phyloP scores from a whole-genome alignment of 1,140 invertebrate genomes.

The Zaprionus tsacasi region DNA sequence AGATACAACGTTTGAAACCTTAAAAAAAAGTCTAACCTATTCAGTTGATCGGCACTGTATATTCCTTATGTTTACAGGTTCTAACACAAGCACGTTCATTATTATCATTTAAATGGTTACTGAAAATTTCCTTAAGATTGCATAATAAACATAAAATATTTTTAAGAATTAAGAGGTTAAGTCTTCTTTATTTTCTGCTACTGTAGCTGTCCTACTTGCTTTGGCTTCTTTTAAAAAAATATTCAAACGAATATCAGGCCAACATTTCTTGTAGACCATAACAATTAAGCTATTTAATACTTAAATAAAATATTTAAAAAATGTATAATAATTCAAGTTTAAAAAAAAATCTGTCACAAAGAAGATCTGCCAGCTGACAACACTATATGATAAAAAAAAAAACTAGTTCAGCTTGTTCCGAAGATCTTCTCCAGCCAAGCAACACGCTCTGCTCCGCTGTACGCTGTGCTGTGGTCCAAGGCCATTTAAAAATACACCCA shows the following conservation, averaged over 20 bases:
- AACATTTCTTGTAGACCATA: neutral
- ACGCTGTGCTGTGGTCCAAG: slow-evolving; percentile 51
- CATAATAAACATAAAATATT: too few relatives aligned
- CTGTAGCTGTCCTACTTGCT: too few relatives aligned
- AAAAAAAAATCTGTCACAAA: neutral
- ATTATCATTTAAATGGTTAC: too few relatives aligned
- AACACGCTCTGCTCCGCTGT: slow-evolving; percentile 3
- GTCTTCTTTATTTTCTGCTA: too few relatives aligned
- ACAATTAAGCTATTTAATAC: neutral
- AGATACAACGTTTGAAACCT: too few relatives aligned
- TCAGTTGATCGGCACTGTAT: too few relatives aligned
- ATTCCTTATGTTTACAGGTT: too few relatives aligned
- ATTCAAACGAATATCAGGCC: neutral
- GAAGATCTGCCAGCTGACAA: neutral
- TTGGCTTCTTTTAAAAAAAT: neutral
- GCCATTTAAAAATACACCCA: slow-evolving; percentile 78
- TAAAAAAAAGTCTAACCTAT: too few relatives aligned
- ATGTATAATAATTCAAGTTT: neutral
- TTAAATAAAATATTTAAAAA: neutral
- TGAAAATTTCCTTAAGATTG: too few relatives aligned
- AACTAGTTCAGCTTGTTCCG: slow-evolving; percentile 30
- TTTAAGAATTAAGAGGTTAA: too few relatives aligned
- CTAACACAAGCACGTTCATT: too few relatives aligned
- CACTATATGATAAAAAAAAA: neutral
- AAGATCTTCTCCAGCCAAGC: slow-evolving; percentile 25